Evolutionary conservation across 2,888 invertebrate genomes (phyloP).

Genomic region (Amphipyra berbera): DNA sequence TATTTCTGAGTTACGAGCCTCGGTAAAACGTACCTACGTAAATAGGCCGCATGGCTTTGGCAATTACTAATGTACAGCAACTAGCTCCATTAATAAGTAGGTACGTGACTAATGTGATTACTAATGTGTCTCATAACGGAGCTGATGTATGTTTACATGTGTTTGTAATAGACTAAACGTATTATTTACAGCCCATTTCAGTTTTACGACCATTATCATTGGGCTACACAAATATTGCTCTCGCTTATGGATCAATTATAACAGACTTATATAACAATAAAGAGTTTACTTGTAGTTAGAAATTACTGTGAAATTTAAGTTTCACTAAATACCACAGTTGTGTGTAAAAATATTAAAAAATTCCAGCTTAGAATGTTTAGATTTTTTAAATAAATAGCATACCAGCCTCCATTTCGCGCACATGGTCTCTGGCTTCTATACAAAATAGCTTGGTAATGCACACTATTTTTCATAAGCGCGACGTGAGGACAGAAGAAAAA

Average conservation of each 20-base stretch:
- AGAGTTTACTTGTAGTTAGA: slow-evolving; percentile 27
- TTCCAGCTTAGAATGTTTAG: slow-evolving; percentile 16
- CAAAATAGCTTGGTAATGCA: slow-evolving; percentile 69
- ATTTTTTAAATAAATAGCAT: slow-evolving; percentile 31
- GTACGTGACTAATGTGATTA: slow-evolving; percentile 44
- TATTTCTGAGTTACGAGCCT: slow-evolving; percentile 41
- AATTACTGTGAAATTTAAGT: slow-evolving; percentile 39
- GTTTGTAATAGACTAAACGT: slow-evolving; percentile 26
- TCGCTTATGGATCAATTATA: slow-evolving; percentile 37
- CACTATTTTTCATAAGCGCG: slow-evolving; percentile 80
- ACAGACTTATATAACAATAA: slow-evolving; percentile 42
- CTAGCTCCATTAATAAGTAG: slow-evolving; percentile 47
- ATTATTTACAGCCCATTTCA: slow-evolving; percentile 36
- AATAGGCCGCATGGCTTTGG: slow-evolving; percentile 40
- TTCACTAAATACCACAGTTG: slow-evolving; percentile 33
- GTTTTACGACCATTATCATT: slow-evolving; percentile 43
- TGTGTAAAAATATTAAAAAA: slow-evolving; percentile 15
- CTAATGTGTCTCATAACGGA: slow-evolving; percentile 43
- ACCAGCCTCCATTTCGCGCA: slow-evolving; percentile 25
- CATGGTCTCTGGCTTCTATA: slow-evolving; percentile 58
- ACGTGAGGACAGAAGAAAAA: slow-evolving; percentile 76
- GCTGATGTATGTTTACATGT: slow-evolving; percentile 39
- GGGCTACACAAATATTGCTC: slow-evolving; percentile 33
- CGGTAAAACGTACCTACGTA: slow-evolving; percentile 19
- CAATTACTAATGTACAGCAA: slow-evolving; percentile 49